These are phyloP conservation scores for Ferdinandea cuprea DNA, from an alignment of 2,888 invertebrate species.

Conservation along the genomic window DNA sequence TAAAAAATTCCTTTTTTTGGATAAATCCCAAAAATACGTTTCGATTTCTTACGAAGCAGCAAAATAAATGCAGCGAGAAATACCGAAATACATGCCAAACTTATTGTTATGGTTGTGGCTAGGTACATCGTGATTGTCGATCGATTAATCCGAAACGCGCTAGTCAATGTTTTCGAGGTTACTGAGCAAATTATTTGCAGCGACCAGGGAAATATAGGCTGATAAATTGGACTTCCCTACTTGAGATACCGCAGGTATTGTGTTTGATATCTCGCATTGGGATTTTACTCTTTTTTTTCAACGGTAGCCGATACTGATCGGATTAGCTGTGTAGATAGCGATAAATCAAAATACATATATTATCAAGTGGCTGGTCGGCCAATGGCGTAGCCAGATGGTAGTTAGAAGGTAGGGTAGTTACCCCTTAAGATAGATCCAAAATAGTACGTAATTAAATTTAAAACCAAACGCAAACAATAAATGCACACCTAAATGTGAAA, in stretches of 20 bases:
- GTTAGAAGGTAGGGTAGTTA: too few relatives aligned
- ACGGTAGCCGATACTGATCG: conserved; percentile 75
- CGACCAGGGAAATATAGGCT: conserved; percentile 36
- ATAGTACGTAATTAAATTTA: too few relatives aligned
- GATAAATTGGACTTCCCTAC: conserved; percentile 44
- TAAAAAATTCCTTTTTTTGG: conserved; percentile 85
- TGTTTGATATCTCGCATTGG: conserved; percentile 32
- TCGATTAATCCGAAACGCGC: not conserved
- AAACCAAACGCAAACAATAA: too few relatives aligned
- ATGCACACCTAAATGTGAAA: too few relatives aligned
- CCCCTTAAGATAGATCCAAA: too few relatives aligned
- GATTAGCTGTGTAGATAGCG: conserved; percentile 11
- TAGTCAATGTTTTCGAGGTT: not conserved
- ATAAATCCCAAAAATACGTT: conserved; percentile 84
- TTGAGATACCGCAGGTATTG: conserved; percentile 27
- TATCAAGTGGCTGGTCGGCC: too few relatives aligned
- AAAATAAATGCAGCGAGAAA: conserved; percentile 74
- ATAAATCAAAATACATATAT: not conserved
- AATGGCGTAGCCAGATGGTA: too few relatives aligned
- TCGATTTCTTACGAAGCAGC: conserved; percentile 78
- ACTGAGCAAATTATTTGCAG: conserved; percentile 19
- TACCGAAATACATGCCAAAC: conserved; percentile 74
- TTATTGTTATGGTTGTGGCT: conserved; percentile 46
- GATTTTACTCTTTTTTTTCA: conserved; percentile 73
- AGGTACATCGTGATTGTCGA: conserved; percentile 18